Percentiles rank a stretch among this genome's conserved stretches.
phyloP scores from a whole-genome alignment of 2,797 vertebrate species.

The Pseudotriccus pelzelni region DNA sequence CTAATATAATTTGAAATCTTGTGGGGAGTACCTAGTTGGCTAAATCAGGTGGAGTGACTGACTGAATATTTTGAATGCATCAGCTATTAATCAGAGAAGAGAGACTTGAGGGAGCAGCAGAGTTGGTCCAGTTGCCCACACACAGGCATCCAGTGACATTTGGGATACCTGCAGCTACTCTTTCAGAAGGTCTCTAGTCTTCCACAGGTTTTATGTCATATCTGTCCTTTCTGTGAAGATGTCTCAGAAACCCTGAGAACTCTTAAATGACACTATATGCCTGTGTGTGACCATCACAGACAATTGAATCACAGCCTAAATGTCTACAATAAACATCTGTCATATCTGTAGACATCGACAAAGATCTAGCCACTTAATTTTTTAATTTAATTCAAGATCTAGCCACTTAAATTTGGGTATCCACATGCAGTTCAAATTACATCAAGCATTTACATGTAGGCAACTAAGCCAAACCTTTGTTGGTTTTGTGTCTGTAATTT shows the following conservation, averaged over 20 bases:
- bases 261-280: neutral
- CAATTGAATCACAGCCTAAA: neutral
- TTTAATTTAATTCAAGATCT: neutral
- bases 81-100: neutral
- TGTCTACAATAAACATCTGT: neutral
- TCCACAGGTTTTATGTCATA: neutral
- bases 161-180: neutral
- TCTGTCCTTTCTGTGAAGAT: neutral
- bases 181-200: neutral
- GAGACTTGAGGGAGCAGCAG: neutral
- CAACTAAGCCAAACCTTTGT: rapidly evolving
- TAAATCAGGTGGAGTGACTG: neutral
- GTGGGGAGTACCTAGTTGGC: neutral
- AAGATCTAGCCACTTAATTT: neutral
- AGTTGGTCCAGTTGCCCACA: neutral
- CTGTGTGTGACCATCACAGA: neutral
- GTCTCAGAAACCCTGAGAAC: neutral
- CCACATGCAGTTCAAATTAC: neutral
- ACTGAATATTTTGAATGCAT: neutral
- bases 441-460: rapidly evolving
- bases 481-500: neutral
- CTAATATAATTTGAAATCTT: neutral
- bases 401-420: neutral
- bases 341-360: neutral
- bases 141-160: neutral